These are phyloP conservation scores for Oxycera nigricornis DNA, from an alignment of 2,888 invertebrate species.

Conservation along the genomic window DNA sequence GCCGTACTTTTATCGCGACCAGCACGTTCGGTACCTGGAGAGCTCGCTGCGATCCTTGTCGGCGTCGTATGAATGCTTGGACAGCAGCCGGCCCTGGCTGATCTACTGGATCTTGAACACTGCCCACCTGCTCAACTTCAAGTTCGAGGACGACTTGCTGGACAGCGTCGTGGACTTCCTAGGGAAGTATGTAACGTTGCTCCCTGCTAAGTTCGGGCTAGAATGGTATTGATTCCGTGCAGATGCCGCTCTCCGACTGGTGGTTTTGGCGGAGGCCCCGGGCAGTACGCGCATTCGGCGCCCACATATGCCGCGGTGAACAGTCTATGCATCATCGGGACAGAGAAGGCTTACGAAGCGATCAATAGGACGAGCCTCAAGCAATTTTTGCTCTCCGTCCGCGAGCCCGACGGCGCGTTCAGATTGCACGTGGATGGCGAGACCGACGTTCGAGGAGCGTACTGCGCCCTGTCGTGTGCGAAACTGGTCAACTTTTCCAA, in stretches of 20 bases:
- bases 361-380: slow-evolving; percentile 78
- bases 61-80: slow-evolving; percentile 79
- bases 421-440: slow-evolving; percentile 92
- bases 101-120: slow-evolving; percentile 97
- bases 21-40: slow-evolving; percentile 72
- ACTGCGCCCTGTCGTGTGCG: slow-evolving; percentile 93
- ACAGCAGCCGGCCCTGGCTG: slow-evolving; percentile 96
- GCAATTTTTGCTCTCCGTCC: slow-evolving; percentile 79
- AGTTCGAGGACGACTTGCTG: slow-evolving; percentile 66
- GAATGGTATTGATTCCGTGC: not conserved
- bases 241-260: slow-evolving; percentile 64
- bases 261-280: slow-evolving; percentile 94
- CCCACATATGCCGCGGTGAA: slow-evolving; percentile 98
- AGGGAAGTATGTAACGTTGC: slow-evolving; percentile 62
- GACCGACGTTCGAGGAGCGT: slow-evolving; percentile 93
- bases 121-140: slow-evolving; percentile 76
- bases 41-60: slow-evolving; percentile 73
- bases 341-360: slow-evolving; percentile 83
- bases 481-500: slow-evolving; percentile 74
- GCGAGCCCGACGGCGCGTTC: slow-evolving; percentile 88
- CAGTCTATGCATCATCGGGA: slow-evolving; percentile 88
- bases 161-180: slow-evolving; percentile 68
- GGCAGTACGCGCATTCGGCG: slow-evolving; percentile 91
- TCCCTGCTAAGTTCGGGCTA: not conserved
- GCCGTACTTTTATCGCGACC: slow-evolving; percentile 68